These are phyloP conservation scores for Siderastrea radians DNA, from an alignment of 92 coral and sea anemone genomes.

Conservation along the genomic window DNA sequence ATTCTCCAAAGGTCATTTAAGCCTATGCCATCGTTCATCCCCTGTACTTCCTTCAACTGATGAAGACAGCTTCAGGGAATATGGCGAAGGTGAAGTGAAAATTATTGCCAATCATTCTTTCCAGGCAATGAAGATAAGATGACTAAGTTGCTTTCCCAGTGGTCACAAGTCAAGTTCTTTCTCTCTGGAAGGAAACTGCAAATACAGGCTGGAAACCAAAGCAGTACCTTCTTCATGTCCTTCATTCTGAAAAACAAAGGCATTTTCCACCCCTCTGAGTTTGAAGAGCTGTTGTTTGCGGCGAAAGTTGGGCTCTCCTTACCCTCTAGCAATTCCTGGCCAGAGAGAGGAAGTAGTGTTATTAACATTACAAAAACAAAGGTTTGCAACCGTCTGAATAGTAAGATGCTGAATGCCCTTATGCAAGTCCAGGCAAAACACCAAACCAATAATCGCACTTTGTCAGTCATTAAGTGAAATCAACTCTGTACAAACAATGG, in stretches of 20 bases:
- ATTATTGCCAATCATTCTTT: slow-evolving; percentile 26
- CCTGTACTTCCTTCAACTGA: slow-evolving; percentile 25
- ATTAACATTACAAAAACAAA: slow-evolving; percentile 34
- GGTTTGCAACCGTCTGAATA: slow-evolving; percentile 23
- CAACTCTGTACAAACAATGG: background rate
- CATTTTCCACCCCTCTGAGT: slow-evolving; percentile 39
- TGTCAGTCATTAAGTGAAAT: background rate
- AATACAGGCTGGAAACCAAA: slow-evolving; percentile 17
- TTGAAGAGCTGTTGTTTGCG: slow-evolving; percentile 32
- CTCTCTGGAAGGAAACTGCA: slow-evolving; percentile 29
- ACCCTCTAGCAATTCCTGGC: slow-evolving; percentile 39
- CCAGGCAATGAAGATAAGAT: slow-evolving; percentile 22
- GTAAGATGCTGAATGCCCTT: slow-evolving; percentile 20
- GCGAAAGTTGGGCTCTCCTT: slow-evolving; percentile 32
- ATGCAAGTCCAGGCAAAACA: slow-evolving; percentile 22
- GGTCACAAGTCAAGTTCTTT: slow-evolving; percentile 26
- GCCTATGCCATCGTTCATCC: slow-evolving; percentile 43
- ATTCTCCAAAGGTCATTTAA: slow-evolving; percentile 26
- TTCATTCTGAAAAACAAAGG: slow-evolving; percentile 29
- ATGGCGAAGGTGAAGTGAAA: slow-evolving; percentile 20
- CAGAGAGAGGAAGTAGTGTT: slow-evolving; percentile 31
- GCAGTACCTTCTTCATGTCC: slow-evolving; percentile 38
- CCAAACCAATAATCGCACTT: background rate
- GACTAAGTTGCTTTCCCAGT: slow-evolving; percentile 39
- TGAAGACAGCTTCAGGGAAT: slow-evolving; percentile 26